Evolutionary conservation across 2,888 invertebrate genomes (phyloP), one percentile per base, ranked within the genome.

Genomic region (Ephialtes manifestator): DNA sequence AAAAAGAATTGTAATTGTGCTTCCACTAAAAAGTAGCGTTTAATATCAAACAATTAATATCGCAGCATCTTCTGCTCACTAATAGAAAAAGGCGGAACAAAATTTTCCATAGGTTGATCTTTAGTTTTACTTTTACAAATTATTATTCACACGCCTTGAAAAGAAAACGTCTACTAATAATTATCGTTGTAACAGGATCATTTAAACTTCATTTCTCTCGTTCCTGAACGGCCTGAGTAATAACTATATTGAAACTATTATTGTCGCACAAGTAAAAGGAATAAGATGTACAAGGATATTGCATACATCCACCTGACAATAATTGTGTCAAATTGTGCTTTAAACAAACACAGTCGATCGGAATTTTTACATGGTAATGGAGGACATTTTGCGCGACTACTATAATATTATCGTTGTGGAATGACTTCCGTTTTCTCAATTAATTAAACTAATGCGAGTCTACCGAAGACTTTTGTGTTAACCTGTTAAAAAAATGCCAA

Each of bases 211-310:
- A 53, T 55, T 51, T 13, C 43, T 51, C 51, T 20, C 35, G 39
- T 10, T 48, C 31, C 13, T 46, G 39, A 63, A 28, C 31, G 15
- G 60, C 68, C 46, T 48, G 46, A 51, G 43, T 83, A 51, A 72
- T 72, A 83, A 79, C 70, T 74, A 67, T 35, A 48, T 46, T 68
- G 60, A 68, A 81, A 67, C 55, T 74, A 53, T 84, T 84, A 84
- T 78, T 84, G 78, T 84, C 84, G 81, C 81, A 78, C 68, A 65
- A 81, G 77, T 60, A 74, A 81, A 78, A 63, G 70, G 74, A 81
- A 60, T 72, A 65, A 43, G 28, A 70, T 72, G 46, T n/a, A 20
- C 58, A 46, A 18, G 48, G 46, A 72, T 67, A 31, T 74, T 55
- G 72, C 48, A 58, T 67, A n/a, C 46, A 48, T 24, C 15, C 11